phyloP scores from a whole-genome alignment of 2,888 invertebrate genomes.

The Oeneis ivallda region DNA sequence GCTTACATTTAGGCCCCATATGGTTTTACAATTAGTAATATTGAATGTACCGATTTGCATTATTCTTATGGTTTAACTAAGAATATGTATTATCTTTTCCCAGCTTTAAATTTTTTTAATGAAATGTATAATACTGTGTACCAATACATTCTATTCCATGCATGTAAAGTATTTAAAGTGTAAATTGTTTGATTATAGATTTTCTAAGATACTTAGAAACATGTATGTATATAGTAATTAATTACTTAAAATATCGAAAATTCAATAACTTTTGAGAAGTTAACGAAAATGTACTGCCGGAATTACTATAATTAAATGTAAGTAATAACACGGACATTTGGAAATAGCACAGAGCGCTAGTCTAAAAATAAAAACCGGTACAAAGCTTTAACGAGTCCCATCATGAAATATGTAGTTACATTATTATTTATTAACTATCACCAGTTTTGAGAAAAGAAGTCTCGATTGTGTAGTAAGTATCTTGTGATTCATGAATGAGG shows the following conservation, averaged over 20 bases:
- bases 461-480: neutral
- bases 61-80: conserved; percentile 27
- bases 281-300: conserved; percentile 40
- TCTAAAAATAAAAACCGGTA: conserved; percentile 25
- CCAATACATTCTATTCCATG: conserved; percentile 20
- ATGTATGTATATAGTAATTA: conserved; percentile 39
- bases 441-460: neutral
- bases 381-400: conserved; percentile 31
- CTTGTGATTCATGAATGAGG: neutral
- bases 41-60: conserved; percentile 22
- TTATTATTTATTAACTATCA: neutral
- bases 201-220: conserved; percentile 39
- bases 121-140: conserved; percentile 31
- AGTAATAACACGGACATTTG: conserved; percentile 7
- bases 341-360: conserved; percentile 19
- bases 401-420: neutral
- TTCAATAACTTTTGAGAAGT: conserved; percentile 31
- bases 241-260: conserved; percentile 26
- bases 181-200: conserved; percentile 29
- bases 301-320: conserved; percentile 37
- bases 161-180: conserved; percentile 31
- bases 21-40: conserved; percentile 4
- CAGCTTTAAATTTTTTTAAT: conserved; percentile 32
- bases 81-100: conserved; percentile 28
- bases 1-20: conserved; percentile 19